Evolutionary conservation across 2,888 invertebrate species (phyloP), one percentile per base, ranked within the genome.

Genomic region (Tinea trinotella): DNA sequence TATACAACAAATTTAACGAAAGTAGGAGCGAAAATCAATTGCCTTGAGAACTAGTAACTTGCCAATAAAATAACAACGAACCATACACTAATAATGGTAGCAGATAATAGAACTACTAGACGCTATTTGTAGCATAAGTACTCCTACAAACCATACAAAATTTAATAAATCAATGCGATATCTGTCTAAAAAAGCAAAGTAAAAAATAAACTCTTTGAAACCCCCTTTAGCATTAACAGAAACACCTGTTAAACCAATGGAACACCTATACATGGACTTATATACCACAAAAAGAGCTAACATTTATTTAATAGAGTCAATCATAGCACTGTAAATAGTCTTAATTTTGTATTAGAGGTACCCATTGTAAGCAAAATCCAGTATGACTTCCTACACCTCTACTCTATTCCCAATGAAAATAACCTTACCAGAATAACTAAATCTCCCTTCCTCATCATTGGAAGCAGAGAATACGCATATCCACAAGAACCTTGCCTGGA

Each of bases 371-470:
- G 22, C 12, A 5, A 6, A 6, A n/a, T 5, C 4, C 22, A 18
- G 20, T 49, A 20, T 49, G 49, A 49, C 22, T 9, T 49, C 3
- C 3, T 49, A 19, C 49, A 49, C 12, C 7, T 49, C 18, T 49
- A 49, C 12, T 49, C 49, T 4, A 49, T 49, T 20, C 49, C 49
- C 2, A n/a, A 15, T 20, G 3, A 6, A 7, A 6, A 7, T n/a
- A 49, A 49, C 12, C 10, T 49, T 6, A 49, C 49, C 12, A 19
- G 49, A 15, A n/a, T 49, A 6, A 19, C 49, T 15, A 19, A 19
- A 49, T 19, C 49, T 5, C 49, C 49, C 20, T 49, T n/a, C 22
- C 49, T 49, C 6, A 49, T 49, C 49, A 19, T 49, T n/a, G 22
- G 22, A 5, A 20, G 4, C 3, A 12, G 20, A n/a, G 22, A 20